Evolutionary conservation across 1,140 invertebrate genomes (phyloP), one percentile per base, ranked within the genome.

Genomic region (Drosophila ficusphila): DNA sequence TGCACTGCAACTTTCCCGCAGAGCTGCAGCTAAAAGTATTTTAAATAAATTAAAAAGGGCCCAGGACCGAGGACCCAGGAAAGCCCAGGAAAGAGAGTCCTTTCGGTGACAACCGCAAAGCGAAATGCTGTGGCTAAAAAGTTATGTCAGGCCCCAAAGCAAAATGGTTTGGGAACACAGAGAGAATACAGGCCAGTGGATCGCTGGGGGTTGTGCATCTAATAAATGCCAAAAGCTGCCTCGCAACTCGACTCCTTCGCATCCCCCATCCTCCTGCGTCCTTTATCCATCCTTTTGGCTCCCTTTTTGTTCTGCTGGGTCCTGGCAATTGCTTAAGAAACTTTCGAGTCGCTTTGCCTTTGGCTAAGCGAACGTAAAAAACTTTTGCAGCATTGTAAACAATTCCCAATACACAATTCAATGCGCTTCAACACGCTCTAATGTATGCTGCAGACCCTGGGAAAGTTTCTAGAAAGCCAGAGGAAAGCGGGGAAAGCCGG

Each of bases 331-430:
- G 81, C 76, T 86, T 67, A 76, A 85, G 82, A 85, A 85, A 86
- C 61, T 85, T 85, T 74, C 53, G 61, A 76, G 71, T 88, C 54
- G 62, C 72, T 88, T 81, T 85, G 81, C 81, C 72, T 61, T 58
- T 74, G 77, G 82, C 82, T 81, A 86, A 86, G 77, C 82, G 82
- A 86, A 86, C 82, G 81, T 86, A 77, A 86, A 86, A 85, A 86
- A 86, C 76, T 88, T 86, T 68, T 86, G 58, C 81, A 86, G 82
- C 81, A 88, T 86, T 86, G 81, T 86, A 86, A 86, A 86, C 81
- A 86, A 88, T 88, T 86, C 81, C 82, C 81, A 86, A 85, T 88
- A 85, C 81, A 85, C 81, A 85, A 85, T 86, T 88, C 81, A 86
- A 86, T 86, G 81, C 81, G 81, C 81, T 86, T 86, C 81, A 86